Evolutionary conservation across 1,140 invertebrate species (phyloP), one percentile per base, ranked within the genome.

Genomic region (Brachionus calyciflorus): DNA sequence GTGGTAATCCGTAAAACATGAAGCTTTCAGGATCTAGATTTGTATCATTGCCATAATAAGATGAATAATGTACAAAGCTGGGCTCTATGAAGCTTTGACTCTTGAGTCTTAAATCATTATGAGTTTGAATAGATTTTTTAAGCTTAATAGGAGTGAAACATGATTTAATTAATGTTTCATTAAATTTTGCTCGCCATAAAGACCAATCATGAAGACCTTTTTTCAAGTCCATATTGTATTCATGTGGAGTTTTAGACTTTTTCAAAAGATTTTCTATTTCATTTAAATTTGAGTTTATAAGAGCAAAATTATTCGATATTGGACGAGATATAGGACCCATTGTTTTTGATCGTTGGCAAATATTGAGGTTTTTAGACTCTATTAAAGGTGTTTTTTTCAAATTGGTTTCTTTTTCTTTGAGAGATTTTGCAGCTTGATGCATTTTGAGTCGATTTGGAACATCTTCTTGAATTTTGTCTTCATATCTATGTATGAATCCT

Each of bases 151-250:
- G 51, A 51, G 51, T 73, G 33, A 73, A 73, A 37, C 30, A 73
- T 4, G 44, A 51, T 21, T 55, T 55, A 12, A 65, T 65, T 2
- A 73, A 46, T 1, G 46, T 73, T 41, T 73, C 69, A 73, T 73
- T 73, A 17, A 73, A 73, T 19, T 55, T 73, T 14, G 69, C 10
- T 30, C 69, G 24, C 69, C 69, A 73, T 17, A 73, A 10, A 40
- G 69, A 37, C 69, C 69, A 73, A 37, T 73, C 69, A 37, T 73
- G 69, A 12, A 73, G 24, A 37, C 46, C 69, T 49, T 40, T 40
- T 55, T 73, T 73, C 7, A 73, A 24, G 46, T 73, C 69, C 24
- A 33, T 4, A 51, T 49, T 55, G 51, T 21, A 19, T 28, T 65
- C 40, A 24, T 19, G 14, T 26, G 19, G 10, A 12, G 60, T 19